Percentiles rank a stretch among this genome's conserved stretches.
phyloP scores from a whole-genome alignment of 1,140 invertebrate genomes.

The Eueides isabella region DNA sequence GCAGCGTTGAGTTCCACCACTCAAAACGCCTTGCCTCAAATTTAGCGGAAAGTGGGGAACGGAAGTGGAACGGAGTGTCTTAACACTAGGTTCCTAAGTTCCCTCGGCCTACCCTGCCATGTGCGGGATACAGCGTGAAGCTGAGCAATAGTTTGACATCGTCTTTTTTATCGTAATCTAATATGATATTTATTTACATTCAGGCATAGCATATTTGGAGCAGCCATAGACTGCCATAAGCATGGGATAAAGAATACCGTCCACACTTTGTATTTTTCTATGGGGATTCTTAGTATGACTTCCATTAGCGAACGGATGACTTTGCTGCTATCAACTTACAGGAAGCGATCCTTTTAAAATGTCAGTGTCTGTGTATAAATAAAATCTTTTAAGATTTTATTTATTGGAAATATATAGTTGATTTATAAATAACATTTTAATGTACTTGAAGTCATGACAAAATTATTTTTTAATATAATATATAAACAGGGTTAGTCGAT shows the following conservation, averaged over 20 bases:
- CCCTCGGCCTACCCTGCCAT: no score
- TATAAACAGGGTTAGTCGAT: no score
- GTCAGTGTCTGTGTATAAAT: conserved; percentile 44
- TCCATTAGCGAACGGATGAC: conserved; percentile 22
- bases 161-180: no score
- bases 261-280: not conserved
- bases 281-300: conserved; percentile 16
- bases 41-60: no score
- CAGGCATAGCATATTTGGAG: not conserved
- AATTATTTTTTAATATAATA: no score
- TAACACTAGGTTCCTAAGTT: no score
- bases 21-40: no score
- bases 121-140: no score
- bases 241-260: not conserved
- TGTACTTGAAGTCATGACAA: no score
- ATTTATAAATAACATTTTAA: not conserved
- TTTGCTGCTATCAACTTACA: conserved; percentile 39
- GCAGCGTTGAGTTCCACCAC: no score
- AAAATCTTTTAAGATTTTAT: not conserved
- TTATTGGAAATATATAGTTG: not conserved
- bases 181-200: not conserved
- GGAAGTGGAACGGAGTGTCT: no score
- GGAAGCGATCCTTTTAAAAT: conserved; percentile 63
- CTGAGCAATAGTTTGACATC: no score
- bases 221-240: not conserved